phyloP scores from a whole-genome alignment of 2,113 vertebrate genomes.

The Peromyscus leucopus region DNA sequence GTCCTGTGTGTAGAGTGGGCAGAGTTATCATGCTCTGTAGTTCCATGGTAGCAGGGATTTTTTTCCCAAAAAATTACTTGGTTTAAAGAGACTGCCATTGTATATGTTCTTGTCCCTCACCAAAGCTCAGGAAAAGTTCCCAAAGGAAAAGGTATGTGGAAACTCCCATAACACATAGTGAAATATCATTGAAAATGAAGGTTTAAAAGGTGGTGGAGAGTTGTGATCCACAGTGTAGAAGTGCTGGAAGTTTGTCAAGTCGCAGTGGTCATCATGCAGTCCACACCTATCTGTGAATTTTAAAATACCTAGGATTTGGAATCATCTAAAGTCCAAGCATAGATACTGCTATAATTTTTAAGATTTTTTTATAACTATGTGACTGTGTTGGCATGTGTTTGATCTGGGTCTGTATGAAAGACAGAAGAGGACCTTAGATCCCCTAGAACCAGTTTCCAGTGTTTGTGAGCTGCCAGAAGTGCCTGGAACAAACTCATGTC shows the following conservation, averaged over 20 bases:
- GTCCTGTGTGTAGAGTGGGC: background rate
- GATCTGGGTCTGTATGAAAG: too few relatives aligned
- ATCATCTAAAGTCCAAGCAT: background rate
- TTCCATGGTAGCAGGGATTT: background rate
- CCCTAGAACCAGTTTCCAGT: too few relatives aligned
- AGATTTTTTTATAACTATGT: background rate
- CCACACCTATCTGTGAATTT: background rate
- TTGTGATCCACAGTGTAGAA: background rate
- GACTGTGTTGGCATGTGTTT: background rate
- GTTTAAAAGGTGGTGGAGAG: background rate
- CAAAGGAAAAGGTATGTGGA: background rate
- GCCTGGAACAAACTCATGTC: background rate
- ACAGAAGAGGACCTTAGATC: background rate
- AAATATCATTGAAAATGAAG: background rate
- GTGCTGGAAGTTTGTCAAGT: background rate
- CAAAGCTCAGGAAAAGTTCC: background rate
- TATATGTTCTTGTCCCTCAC: background rate
- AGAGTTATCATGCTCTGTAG: background rate
- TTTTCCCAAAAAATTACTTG: background rate
- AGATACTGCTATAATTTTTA: background rate
- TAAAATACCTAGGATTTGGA: constrained; percentile 15
- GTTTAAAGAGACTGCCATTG: background rate
- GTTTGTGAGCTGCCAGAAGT: background rate
- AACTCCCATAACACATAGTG: background rate
- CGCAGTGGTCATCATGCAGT: background rate